These are phyloP conservation scores for Stegostoma tigrinum DNA, from an alignment of 2,113 vertebrate genomes.

Conservation along the genomic window DNA sequence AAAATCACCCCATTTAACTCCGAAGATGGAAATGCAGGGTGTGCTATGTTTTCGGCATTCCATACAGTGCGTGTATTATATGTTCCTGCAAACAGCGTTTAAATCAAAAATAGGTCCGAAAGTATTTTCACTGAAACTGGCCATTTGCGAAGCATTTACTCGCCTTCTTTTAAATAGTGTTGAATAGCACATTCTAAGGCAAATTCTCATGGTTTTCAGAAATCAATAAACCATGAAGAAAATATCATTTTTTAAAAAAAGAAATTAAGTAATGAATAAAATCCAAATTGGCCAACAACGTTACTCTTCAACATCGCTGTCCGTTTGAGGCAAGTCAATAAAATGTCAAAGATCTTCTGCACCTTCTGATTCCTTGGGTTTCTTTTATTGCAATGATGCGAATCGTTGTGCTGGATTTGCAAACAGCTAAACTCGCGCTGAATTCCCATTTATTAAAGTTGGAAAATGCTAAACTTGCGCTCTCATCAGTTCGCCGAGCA, in stretches of 20 bases:
- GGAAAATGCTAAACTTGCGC: neutral
- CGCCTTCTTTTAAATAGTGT: conserved; percentile 69
- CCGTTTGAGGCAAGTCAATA: neutral
- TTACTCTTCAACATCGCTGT: too few relatives aligned
- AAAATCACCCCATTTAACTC: neutral
- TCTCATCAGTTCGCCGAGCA: neutral
- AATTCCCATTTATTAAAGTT: neutral
- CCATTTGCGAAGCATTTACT: conserved; percentile 47
- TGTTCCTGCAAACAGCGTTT: conserved; percentile 38
- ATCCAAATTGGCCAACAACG: neutral
- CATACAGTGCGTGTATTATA: neutral
- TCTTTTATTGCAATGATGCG: neutral
- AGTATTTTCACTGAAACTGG: conserved; percentile 41
- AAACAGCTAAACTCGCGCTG: neutral
- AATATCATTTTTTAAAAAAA: conserved; percentile 54
- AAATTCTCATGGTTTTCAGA: conserved; percentile 70
- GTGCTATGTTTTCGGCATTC: neutral
- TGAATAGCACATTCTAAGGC: conserved; percentile 72
- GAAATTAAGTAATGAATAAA: conserved; percentile 7
- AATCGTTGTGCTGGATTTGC: neutral
- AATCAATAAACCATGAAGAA: conserved; percentile 72
- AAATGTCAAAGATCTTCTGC: neutral
- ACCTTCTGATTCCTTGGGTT: neutral
- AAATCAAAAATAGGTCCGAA: conserved; percentile 46
- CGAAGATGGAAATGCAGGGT: neutral